Percentiles rank a stretch among this genome's conserved stretches.
phyloP scores from a whole-genome alignment of 2,113 vertebrate species.

The Poeciliopsis turrubarensis region DNA sequence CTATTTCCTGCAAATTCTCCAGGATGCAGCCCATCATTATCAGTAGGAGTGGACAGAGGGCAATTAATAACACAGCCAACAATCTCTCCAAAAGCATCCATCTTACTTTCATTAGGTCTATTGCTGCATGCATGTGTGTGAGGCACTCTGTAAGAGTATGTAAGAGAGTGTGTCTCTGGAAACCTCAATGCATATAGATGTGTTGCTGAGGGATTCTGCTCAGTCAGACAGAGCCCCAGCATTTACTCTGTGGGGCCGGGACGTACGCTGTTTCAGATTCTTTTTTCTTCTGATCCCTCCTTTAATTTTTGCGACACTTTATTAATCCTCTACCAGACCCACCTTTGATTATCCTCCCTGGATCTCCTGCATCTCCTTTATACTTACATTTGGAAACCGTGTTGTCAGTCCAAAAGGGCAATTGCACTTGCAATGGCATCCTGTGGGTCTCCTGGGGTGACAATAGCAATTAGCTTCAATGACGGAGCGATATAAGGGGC shows the following conservation, averaged over 20 bases:
- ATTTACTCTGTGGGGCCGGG: slow-evolving; percentile 47
- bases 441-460: slow-evolving; percentile 75
- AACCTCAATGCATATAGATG: slow-evolving; percentile 52
- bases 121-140: slow-evolving; percentile 61
- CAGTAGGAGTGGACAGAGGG: slow-evolving; percentile 87
- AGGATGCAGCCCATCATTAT: slow-evolving; percentile 88
- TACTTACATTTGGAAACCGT: slow-evolving; percentile 72
- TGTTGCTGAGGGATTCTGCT: slow-evolving; percentile 51
- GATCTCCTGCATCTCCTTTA: slow-evolving; percentile 58
- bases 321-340: slow-evolving; percentile 64
- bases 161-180: slow-evolving; percentile 18
- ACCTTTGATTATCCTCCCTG: slow-evolving; percentile 71
- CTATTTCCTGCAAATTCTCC: slow-evolving; percentile 89
- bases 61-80: slow-evolving; percentile 86
- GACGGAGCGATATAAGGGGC: slow-evolving; percentile 72
- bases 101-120: slow-evolving; percentile 83
- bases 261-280: slow-evolving; percentile 44
- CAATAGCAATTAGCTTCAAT: slow-evolving; percentile 81
- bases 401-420: slow-evolving; percentile 75
- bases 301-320: slow-evolving; percentile 72
- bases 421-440: slow-evolving; percentile 72
- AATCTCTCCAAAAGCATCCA: slow-evolving; percentile 76
- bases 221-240: slow-evolving; percentile 39
- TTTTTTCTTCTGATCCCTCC: slow-evolving; percentile 65
- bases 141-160: slow-evolving; percentile 39